Evolutionary conservation across 2,888 invertebrate genomes (phyloP).

Genomic region (Melolontha melolontha): DNA sequence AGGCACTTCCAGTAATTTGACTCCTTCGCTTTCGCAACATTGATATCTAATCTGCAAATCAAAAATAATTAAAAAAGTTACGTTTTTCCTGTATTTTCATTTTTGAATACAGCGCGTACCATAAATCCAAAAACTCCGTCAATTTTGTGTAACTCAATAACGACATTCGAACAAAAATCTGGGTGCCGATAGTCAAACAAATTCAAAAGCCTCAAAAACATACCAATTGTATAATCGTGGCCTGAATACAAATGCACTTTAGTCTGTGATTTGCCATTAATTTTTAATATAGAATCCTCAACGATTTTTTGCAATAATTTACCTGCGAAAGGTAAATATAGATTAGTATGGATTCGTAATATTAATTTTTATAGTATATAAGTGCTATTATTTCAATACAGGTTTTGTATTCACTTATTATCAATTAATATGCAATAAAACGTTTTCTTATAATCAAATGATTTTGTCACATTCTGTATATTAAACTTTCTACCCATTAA

Average conservation of each 20-base stretch:
- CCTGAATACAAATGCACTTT: conserved; percentile 41
- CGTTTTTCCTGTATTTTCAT: too few species aligned
- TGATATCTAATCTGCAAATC: too few species aligned
- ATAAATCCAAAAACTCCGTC: conserved; percentile 37
- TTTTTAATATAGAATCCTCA: conserved; percentile 29
- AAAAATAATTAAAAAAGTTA: too few species aligned
- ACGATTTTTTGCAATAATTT: conserved; percentile 37
- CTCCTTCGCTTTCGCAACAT: too few species aligned
- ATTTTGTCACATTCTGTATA: too few species aligned
- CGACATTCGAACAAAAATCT: conserved; percentile 31
- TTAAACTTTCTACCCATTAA: not conserved
- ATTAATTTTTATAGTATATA: not conserved
- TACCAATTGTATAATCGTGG: conserved; percentile 40
- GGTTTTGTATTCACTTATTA: too few species aligned
- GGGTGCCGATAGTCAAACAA: conserved; percentile 30
- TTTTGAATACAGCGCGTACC: not conserved
- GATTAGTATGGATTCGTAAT: too few species aligned
- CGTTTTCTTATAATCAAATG: too few species aligned
- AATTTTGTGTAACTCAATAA: conserved; percentile 39
- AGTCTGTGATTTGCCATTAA: conserved; percentile 18
- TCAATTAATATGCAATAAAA: too few species aligned
- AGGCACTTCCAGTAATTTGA: too few species aligned
- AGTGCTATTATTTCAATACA: not conserved
- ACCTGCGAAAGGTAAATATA: conserved; percentile 6
- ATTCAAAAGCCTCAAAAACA: conserved; percentile 33